A percentile compares a stretch with the other conserved stretches of the same genome.
phyloP scores from a whole-genome alignment of 2,888 invertebrate species.

The Drosophila mettleri region DNA sequence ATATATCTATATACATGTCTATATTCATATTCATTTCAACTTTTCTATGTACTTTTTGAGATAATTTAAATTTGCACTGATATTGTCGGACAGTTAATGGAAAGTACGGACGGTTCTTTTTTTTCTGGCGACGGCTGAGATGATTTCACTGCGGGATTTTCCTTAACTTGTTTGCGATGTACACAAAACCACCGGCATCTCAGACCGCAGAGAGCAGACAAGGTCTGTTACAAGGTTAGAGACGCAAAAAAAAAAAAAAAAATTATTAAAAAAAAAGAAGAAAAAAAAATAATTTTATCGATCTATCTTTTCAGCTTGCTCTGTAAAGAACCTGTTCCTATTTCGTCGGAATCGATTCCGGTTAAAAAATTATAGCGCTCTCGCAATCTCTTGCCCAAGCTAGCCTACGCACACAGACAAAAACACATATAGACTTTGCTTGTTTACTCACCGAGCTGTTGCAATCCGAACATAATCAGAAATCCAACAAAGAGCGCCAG shows the following conservation, averaged over 20 bases:
- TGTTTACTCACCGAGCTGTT: constrained; percentile 83
- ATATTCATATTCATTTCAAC: background rate
- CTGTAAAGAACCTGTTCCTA: constrained; percentile 66
- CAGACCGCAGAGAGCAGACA: constrained; percentile 31
- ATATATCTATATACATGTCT: background rate
- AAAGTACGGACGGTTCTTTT: constrained; percentile 31
- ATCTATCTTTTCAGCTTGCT: constrained; percentile 22
- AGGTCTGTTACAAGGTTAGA: constrained; percentile 69
- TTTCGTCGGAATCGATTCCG: constrained; percentile 62
- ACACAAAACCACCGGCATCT: constrained; percentile 19
- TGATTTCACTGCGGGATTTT: constrained; percentile 38
- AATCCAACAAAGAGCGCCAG: constrained; percentile 89
- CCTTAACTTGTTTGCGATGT: constrained; percentile 23
- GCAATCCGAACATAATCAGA: constrained; percentile 89
- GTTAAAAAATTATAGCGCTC: constrained; percentile 47
- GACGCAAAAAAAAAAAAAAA: constrained; percentile 23
- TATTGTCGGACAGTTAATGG: background rate
- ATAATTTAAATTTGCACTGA: background rate
- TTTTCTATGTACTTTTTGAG: background rate
- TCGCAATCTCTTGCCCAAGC: constrained; percentile 23
- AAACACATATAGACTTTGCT: background rate
- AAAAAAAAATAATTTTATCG: too few species aligned
- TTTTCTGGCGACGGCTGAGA: constrained; percentile 17
- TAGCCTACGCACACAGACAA: constrained; percentile 4
- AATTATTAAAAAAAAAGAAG: constrained; percentile 8